Conservation (phyloP, 2,113 vertebrate genomes). For the Bucco capensis region DNA sequence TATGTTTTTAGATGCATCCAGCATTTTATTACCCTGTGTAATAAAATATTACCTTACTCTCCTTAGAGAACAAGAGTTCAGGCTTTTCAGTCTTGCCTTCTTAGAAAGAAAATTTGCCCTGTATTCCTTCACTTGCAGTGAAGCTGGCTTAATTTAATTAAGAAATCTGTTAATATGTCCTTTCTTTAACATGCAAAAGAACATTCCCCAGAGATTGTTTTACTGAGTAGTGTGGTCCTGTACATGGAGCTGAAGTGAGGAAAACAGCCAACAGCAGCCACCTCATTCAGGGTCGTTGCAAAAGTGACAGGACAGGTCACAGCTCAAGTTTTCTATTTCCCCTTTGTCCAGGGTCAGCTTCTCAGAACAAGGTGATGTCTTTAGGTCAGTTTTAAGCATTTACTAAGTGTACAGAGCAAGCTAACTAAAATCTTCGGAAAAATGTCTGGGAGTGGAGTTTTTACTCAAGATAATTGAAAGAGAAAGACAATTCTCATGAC, state of each 20-base stretch:
- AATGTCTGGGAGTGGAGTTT: background rate
- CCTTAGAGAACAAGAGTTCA: background rate
- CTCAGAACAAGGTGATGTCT: background rate
- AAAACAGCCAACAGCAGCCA: background rate
- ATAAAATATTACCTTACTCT: no score
- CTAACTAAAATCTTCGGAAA: background rate
- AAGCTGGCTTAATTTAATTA: background rate
- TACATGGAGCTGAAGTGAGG: background rate
- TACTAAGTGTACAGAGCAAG: background rate
- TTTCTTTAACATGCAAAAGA: background rate
- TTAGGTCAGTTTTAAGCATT: background rate
- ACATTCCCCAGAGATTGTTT: background rate
- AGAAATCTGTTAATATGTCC: background rate
- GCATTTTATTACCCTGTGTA: background rate
- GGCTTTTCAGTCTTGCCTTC: background rate
- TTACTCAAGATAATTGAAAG: background rate
- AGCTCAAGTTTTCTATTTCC: background rate
- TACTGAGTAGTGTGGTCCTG: background rate
- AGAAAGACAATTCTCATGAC: background rate
- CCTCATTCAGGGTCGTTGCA: background rate
- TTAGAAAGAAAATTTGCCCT: background rate
- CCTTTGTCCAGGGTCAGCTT: background rate
- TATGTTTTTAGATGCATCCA: background rate
- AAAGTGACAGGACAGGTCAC: background rate
- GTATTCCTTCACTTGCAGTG: background rate